These are phyloP conservation scores for Eristalis intricaria DNA, from an alignment of 2,888 invertebrate genomes.

Conservation along the genomic window DNA sequence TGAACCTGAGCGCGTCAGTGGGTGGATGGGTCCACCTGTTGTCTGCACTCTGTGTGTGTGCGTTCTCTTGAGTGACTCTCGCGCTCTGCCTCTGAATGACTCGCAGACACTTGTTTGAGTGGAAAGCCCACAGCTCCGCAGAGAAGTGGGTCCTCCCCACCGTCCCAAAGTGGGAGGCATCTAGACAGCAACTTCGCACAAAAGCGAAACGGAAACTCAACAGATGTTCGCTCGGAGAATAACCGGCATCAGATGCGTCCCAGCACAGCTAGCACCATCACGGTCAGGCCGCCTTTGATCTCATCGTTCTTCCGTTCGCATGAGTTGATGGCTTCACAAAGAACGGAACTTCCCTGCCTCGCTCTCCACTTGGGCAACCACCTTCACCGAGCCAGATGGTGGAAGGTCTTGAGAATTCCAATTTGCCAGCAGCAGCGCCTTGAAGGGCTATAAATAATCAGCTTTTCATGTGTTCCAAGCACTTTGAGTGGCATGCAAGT, in stretches of 20 bases:
- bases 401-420: not conserved
- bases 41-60: not conserved
- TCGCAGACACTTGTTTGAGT: conserved; percentile 31
- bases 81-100: not conserved
- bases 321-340: not conserved
- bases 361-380: not conserved
- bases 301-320: not conserved
- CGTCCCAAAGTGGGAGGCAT: not conserved
- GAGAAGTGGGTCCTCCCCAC: not conserved
- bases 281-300: not conserved
- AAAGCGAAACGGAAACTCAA: conserved; percentile 9
- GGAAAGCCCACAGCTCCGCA: not conserved
- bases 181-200: not conserved
- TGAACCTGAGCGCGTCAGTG: not conserved
- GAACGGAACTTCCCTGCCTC: not conserved
- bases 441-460: not conserved
- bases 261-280: not conserved
- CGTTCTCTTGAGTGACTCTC: not conserved
- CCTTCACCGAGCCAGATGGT: not conserved
- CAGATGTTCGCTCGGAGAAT: conserved; percentile 22
- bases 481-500: not conserved
- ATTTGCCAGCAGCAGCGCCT: not conserved
- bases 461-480: not conserved
- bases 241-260: not conserved
- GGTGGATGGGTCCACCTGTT: conserved; percentile 42